Percentiles rank a stretch among this genome's conserved stretches.
Conservation (phyloP, 2,797 vertebrate species). For the Crossoptilon crossoptilon region DNA sequence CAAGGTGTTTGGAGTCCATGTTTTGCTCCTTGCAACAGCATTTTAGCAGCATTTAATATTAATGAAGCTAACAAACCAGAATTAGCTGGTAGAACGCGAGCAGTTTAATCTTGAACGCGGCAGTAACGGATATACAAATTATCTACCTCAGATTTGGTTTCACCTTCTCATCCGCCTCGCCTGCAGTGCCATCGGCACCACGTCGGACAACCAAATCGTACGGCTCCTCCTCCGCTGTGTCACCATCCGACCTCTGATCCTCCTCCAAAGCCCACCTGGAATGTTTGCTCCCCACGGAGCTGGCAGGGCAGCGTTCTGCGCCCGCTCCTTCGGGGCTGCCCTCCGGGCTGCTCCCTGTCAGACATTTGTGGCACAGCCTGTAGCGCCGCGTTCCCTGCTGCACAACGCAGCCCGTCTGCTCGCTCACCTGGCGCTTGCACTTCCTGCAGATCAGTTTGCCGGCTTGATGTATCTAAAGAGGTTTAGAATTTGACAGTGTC, state of each 20-base stretch:
- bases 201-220: conserved; percentile 92
- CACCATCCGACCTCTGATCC: conserved; percentile 81
- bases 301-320: conserved; percentile 80
- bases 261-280: conserved; percentile 86
- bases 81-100: background rate
- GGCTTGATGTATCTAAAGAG: conserved; percentile 93
- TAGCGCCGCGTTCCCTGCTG: conserved; percentile 94
- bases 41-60: background rate
- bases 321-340: conserved; percentile 81
- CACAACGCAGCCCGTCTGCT: conserved; percentile 92
- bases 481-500: background rate
- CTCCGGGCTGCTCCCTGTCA: conserved; percentile 88
- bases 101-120: background rate
- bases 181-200: conserved; percentile 83
- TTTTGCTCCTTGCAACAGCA: background rate
- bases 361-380: conserved; percentile 91
- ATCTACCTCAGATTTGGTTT: conserved; percentile 81
- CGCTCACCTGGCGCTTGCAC: conserved; percentile 92
- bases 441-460: conserved; percentile 97
- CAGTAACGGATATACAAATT: background rate
- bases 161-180: conserved; percentile 83
- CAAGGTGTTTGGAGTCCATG: background rate
- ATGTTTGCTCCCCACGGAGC: conserved; percentile 82
- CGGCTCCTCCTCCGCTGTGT: conserved; percentile 88
- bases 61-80: conserved; percentile 1